Conservation (phyloP, 2,797 vertebrate genomes). For the Coluber constrictor region DNA sequence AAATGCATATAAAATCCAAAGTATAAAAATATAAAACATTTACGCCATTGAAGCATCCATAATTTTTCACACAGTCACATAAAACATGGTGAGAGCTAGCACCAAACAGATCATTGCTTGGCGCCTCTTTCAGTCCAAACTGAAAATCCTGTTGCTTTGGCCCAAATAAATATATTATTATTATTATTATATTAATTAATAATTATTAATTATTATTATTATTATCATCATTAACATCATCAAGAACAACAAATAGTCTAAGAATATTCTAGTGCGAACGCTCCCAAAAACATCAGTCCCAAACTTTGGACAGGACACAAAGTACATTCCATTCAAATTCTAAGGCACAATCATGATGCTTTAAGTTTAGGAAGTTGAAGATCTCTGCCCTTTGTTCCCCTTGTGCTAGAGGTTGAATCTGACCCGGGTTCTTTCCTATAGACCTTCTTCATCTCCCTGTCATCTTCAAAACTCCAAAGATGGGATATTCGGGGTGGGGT, state of each 20-base stretch:
- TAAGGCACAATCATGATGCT: background rate
- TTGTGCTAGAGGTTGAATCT: background rate
- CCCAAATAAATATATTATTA: constrained; percentile 51
- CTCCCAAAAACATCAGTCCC: background rate
- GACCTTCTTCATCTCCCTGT: background rate
- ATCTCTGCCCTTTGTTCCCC: background rate
- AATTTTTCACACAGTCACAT: constrained; percentile 36
- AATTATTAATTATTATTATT: background rate
- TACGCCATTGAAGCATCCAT: constrained; percentile 23
- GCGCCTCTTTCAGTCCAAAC: background rate
- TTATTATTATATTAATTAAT: constrained; percentile 35
- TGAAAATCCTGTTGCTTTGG: background rate
- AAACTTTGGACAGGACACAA: background rate
- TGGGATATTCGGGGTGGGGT: background rate
- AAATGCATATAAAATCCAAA: constrained; percentile 35
- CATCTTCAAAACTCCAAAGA: background rate
- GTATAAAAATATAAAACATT: constrained; percentile 65
- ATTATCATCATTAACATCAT: background rate
- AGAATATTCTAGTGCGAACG: background rate
- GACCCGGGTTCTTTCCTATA: background rate
- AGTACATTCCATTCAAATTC: background rate
- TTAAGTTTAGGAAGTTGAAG: background rate
- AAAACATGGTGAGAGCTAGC: background rate
- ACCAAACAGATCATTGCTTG: accelerated
- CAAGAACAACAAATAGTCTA: background rate